Conservation (phyloP, 2,888 invertebrate species). For the Eupithecia dodoneata region DNA sequence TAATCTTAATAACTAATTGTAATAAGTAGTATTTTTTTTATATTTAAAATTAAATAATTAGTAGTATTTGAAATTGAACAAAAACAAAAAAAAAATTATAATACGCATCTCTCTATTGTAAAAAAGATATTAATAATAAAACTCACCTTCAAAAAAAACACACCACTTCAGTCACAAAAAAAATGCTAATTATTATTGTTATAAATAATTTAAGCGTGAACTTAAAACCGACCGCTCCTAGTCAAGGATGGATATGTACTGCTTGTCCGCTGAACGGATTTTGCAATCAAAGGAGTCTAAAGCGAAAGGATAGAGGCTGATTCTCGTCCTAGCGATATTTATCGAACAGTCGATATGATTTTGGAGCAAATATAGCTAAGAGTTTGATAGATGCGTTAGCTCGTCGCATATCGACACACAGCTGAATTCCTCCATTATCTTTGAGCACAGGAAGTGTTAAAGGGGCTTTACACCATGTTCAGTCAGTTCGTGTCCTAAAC, state of each 20-base stretch:
- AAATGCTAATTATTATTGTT: neutral
- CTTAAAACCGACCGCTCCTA: neutral
- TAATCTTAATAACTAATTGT: too few relatives aligned
- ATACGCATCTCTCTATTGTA: neutral
- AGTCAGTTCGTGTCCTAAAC: too few relatives aligned
- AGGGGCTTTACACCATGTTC: too few relatives aligned
- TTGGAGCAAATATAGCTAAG: too few relatives aligned
- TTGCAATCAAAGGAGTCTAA: conserved; percentile 14
- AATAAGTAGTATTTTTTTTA: too few relatives aligned
- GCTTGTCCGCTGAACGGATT: conserved; percentile 2
- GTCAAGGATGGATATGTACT: conserved; percentile 1
- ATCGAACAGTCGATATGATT: neutral
- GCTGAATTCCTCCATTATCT: too few relatives aligned
- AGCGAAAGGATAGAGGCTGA: neutral
- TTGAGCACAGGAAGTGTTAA: too few relatives aligned
- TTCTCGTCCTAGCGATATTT: conserved; percentile 2
- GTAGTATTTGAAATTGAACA: neutral
- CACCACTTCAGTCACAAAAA: neutral
- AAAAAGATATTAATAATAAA: neutral
- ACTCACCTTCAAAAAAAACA: neutral
- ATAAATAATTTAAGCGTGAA: neutral
- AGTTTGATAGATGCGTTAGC: too few relatives aligned
- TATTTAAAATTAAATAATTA: neutral
- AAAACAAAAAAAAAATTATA: too few relatives aligned
- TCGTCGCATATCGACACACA: too few relatives aligned